A percentile compares a stretch with the other conserved stretches of the same genome.
Evolutionary conservation across 2,888 invertebrate genomes (phyloP).

Genomic region (Trichopria drosophilae): DNA sequence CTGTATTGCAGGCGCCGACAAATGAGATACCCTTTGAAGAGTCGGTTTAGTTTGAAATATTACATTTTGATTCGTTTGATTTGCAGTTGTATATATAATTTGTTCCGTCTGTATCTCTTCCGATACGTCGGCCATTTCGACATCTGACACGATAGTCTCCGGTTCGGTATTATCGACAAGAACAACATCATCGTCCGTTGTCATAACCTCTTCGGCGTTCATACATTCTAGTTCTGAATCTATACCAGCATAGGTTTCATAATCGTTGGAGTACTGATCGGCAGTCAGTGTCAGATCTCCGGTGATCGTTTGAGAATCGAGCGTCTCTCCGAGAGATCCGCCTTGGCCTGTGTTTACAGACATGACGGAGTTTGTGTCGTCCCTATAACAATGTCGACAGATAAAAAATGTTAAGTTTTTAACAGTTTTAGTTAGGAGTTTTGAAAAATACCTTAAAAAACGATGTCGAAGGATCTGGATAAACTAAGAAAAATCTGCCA

Average conservation of each 20-base stretch:
- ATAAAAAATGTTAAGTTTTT: neutral
- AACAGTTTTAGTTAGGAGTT: neutral
- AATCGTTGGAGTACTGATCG: slow-evolving; percentile 54
- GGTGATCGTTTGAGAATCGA: slow-evolving; percentile 45
- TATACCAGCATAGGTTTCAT: slow-evolving; percentile 58
- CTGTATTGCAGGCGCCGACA: slow-evolving; percentile 46
- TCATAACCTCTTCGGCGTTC: slow-evolving; percentile 55
- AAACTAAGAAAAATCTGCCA: slow-evolving; percentile 13
- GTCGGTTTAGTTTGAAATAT: slow-evolving; percentile 56
- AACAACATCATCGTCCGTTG: slow-evolving; percentile 47
- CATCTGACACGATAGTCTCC: slow-evolving; percentile 49
- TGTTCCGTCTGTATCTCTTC: slow-evolving; percentile 48
- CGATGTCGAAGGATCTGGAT: neutral
- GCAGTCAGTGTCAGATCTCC: slow-evolving; percentile 26
- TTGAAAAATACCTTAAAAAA: neutral
- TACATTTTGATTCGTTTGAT: slow-evolving; percentile 50
- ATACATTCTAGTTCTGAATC: slow-evolving; percentile 58
- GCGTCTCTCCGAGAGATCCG: slow-evolving; percentile 49
- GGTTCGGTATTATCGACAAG: slow-evolving; percentile 41
- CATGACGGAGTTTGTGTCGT: slow-evolving; percentile 44
- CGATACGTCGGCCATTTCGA: slow-evolving; percentile 52
- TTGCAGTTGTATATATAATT: slow-evolving; percentile 50
- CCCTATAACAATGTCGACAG: slow-evolving; percentile 15
- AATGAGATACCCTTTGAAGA: slow-evolving; percentile 51
- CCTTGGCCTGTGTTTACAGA: slow-evolving; percentile 49